Base-by-base conservation (phyloP, 2,113 vertebrate species). In the Spilogale gracilis region DNA sequence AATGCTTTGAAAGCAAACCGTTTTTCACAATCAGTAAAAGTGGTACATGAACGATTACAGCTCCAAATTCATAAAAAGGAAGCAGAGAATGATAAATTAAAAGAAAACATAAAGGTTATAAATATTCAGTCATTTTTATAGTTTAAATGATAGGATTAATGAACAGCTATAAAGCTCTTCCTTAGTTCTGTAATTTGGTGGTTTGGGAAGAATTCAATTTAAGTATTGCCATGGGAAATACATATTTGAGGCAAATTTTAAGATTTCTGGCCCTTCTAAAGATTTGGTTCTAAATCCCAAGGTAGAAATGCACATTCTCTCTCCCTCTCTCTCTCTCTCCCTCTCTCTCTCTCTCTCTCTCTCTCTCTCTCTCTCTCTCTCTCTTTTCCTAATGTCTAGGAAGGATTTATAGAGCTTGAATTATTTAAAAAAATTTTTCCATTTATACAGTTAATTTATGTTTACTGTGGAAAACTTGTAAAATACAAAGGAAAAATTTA, bases 61-160 rank as follows among this genome's bases (percentile, higher is more conserved):
- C 63, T 94, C 38, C 99, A 99, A 92, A 99, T 99, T 83, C 97
- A 98, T 95, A 99, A 97, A 98, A 99, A 99, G 97, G 99, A 99
- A 92, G 98, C 94, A 0, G 99, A 99, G 94, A 99, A 99, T 96
- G 69, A 98, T 88, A 98, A 99, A 52, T 97, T 99, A 98, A 99
- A 98, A 96, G 96, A 98, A 27, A 98, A 99, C 81, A 98, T 99
- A 63, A 99, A 98, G 99, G 99, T 99, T 87, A 58, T 79, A 60
- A 74, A 27, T 91, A 88, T 73, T 95, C 94, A 96, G 79, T 52
- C 1, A 32, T 90, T 83, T 73, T 79, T 93, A 58, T 96, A 76
- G 50, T 91, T 97, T 94, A 87, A 71, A 52, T 96, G 61, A 38
- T 43, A 96, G 96, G 52, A 58, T 71, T 87, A 94, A 17, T 50